Evolutionary conservation across 2,888 invertebrate species (phyloP).

Genomic region (Clunio marinus): DNA sequence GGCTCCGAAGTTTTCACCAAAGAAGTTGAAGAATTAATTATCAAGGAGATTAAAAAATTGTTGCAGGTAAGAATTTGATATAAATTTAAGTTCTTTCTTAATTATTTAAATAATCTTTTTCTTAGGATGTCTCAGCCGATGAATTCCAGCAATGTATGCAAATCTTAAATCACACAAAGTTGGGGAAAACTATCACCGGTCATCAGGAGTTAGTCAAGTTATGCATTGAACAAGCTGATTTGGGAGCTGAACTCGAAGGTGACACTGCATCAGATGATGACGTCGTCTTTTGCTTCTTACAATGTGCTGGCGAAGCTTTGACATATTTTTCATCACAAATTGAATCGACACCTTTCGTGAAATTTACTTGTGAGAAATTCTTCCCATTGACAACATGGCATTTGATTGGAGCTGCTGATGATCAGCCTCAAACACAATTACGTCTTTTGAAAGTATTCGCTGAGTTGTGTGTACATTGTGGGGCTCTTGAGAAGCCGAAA

Average conservation of each 20-base stretch:
- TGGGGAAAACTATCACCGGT: conserved; percentile 75
- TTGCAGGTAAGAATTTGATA: conserved; percentile 57
- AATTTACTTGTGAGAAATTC: conserved; percentile 79
- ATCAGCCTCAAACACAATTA: conserved; percentile 64
- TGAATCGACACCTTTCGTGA: conserved; percentile 78
- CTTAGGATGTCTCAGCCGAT: conserved; percentile 82
- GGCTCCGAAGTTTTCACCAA: conserved; percentile 73
- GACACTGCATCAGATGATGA: conserved; percentile 59
- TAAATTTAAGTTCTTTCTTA: too few relatives aligned
- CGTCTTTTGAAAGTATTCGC: conserved; percentile 83
- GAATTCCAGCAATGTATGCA: conserved; percentile 89
- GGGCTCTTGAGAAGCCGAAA: conserved; percentile 69
- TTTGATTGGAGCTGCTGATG: conserved; percentile 58
- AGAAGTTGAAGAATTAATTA: conserved; percentile 79
- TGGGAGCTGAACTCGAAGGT: conserved; percentile 59
- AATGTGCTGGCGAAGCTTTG: conserved; percentile 79
- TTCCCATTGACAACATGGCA: conserved; percentile 66
- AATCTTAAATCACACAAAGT: conserved; percentile 72
- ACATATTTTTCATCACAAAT: conserved; percentile 83
- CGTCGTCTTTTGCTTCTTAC: conserved; percentile 70
- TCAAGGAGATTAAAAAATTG: conserved; percentile 81
- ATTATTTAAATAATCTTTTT: conserved; percentile 32
- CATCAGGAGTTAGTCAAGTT: conserved; percentile 84
- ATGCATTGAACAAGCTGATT: conserved; percentile 79
- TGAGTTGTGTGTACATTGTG: conserved; percentile 74